A percentile compares a stretch with the other conserved stretches of the same genome.
Conservation (phyloP, 2,888 invertebrate species). For the Pyrrhosoma nymphula region DNA sequence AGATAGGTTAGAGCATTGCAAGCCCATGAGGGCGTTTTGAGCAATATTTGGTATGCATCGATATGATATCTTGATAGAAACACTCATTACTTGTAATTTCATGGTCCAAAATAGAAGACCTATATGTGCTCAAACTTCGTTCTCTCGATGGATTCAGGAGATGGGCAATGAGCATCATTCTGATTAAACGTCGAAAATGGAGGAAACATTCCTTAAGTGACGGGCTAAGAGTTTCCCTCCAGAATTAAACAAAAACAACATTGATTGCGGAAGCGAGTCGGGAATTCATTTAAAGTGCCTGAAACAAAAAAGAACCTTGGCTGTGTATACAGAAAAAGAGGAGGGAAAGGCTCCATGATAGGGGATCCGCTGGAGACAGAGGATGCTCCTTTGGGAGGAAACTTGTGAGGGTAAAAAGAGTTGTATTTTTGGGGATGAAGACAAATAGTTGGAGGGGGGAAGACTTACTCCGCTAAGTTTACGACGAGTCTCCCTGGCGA, state of each 20-base stretch:
- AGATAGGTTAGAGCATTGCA: too few species aligned
- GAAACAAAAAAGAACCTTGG: neutral
- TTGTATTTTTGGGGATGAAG: constrained; percentile 4
- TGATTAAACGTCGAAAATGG: neutral
- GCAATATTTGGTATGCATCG: too few species aligned
- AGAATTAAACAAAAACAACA: neutral
- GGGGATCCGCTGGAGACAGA: neutral
- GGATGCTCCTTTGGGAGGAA: neutral
- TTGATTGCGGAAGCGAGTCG: neutral
- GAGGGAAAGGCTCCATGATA: neutral
- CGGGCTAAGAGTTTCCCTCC: neutral
- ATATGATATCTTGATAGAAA: too few species aligned
- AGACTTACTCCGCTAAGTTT: neutral
- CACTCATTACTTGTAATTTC: too few species aligned
- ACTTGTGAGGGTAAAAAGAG: neutral
- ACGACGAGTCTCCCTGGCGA: constrained; percentile 1
- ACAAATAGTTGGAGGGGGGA: neutral
- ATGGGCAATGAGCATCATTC: neutral
- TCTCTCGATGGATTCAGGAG: too few species aligned
- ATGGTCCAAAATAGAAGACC: too few species aligned
- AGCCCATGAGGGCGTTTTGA: too few species aligned
- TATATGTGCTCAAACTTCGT: too few species aligned
- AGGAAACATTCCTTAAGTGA: neutral
- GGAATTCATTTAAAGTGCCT: neutral
- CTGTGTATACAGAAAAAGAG: neutral